Percentiles rank a stretch among this genome's conserved stretches.
Conservation (phyloP, 1,140 invertebrate genomes). For the Chrysoperla carnea region DNA sequence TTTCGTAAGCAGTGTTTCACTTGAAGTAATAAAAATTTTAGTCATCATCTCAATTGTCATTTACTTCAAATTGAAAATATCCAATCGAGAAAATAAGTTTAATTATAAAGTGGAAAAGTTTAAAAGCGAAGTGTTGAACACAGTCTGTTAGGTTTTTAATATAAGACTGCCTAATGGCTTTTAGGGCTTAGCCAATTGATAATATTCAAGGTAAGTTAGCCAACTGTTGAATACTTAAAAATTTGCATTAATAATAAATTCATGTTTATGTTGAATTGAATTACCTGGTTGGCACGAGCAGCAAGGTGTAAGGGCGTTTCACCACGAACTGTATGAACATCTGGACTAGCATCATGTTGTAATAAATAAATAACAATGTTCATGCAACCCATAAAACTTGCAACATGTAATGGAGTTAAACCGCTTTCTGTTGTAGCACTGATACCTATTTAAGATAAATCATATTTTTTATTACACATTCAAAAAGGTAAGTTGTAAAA, state of each 20-base stretch:
- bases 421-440: constrained; percentile 57
- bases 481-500: background rate
- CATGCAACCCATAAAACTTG: constrained; percentile 98
- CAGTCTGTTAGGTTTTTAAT: too few relatives aligned
- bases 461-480: constrained; percentile 3
- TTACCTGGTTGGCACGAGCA: constrained; percentile 82
- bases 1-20: too few relatives aligned
- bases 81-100: too few relatives aligned
- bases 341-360: constrained; percentile 85
- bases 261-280: constrained; percentile 7
- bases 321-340: constrained; percentile 87
- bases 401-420: constrained; percentile 92
- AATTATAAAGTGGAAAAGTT: too few relatives aligned
- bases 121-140: too few relatives aligned
- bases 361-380: constrained; percentile 95
- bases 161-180: too few relatives aligned
- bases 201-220: too few relatives aligned
- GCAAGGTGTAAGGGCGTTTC: constrained; percentile 96
- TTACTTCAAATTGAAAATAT: too few relatives aligned
- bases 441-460: constrained; percentile 34
- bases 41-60: too few relatives aligned
- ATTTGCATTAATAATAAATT: background rate
- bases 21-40: too few relatives aligned
- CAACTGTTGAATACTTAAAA: too few relatives aligned
- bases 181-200: too few relatives aligned